These are phyloP conservation scores for Siniperca chuatsi DNA, from an alignment of 2,113 vertebrate genomes.

Conservation along the genomic window DNA sequence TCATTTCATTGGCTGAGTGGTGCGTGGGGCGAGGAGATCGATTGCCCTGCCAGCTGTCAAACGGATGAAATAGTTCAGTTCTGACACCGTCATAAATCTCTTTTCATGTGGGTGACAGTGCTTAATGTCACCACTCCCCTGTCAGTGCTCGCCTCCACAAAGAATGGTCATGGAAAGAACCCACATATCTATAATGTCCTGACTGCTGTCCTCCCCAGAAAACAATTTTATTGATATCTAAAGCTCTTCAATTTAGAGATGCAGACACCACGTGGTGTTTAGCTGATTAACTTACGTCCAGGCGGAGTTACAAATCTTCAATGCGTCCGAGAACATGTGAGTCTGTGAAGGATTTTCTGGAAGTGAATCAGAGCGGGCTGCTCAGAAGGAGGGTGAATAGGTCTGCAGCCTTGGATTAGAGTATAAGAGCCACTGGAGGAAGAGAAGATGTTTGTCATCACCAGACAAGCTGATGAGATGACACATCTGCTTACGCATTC, in stretches of 20 bases:
- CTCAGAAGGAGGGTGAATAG: slow-evolving; percentile 40
- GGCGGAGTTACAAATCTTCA: slow-evolving; percentile 46
- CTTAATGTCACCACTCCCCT: slow-evolving; percentile 45
- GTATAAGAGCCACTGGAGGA: neutral
- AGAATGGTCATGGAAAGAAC: slow-evolving; percentile 41
- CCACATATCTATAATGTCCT: slow-evolving; percentile 26
- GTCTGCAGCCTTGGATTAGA: slow-evolving; percentile 11
- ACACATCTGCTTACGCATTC: neutral
- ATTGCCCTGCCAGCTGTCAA: slow-evolving; percentile 71
- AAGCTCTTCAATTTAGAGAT: slow-evolving; percentile 47
- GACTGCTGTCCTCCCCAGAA: slow-evolving; percentile 41
- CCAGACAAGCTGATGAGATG: neutral
- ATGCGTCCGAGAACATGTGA: slow-evolving; percentile 26
- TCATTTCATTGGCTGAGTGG: slow-evolving; percentile 57
- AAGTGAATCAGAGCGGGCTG: slow-evolving; percentile 48
- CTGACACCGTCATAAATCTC: slow-evolving; percentile 71
- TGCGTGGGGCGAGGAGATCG: slow-evolving; percentile 53
- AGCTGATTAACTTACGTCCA: slow-evolving; percentile 55
- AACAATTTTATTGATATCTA: slow-evolving; percentile 58
- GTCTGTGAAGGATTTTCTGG: slow-evolving; percentile 39
- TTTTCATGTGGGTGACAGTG: slow-evolving; percentile 45
- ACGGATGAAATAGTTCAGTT: slow-evolving; percentile 61
- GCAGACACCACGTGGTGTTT: slow-evolving; percentile 42
- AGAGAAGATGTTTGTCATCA: slow-evolving; percentile 22
- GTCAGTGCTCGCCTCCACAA: slow-evolving; percentile 27